Evolutionary conservation across 2,113 vertebrate genomes (phyloP), one percentile per base, ranked within the genome.

Genomic region (Phycodurus eques): DNA sequence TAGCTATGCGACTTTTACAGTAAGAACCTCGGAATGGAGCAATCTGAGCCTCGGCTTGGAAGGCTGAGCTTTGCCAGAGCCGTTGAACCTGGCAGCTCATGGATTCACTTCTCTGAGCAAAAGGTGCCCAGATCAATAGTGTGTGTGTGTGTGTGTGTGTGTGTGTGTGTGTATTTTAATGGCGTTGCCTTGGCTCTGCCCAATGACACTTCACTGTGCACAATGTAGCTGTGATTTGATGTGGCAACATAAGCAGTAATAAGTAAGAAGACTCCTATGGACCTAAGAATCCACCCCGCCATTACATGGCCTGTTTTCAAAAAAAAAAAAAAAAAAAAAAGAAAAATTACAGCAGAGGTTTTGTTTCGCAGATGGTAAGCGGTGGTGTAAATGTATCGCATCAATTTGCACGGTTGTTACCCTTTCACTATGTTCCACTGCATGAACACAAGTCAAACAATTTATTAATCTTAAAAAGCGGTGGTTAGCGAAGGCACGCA

Each of bases 31-130:
- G 76, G 83, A 88, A 82, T 81, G 75, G 85, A 88, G 86, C 80
- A 76, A 79, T 70, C 72, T 76, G 72, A 60, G 75, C 68, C 84
- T 80, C 78, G 77, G 72, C 73, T 71, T 61, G 19, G 61, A 63
- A 56, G 46, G 70, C 73, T 83, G 86, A 88, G 87, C 60, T 80
- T 86, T 83, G 76, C 86, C 88, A 89, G 84, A 87, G 72, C 78
- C 62, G 66, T 31, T 65, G 39, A 60, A 68, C 22, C 74, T 82
- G 77, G 86, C 83, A 84, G 73, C 72, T 75, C 2, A 39, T 80
- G 74, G 61, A 63, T 66, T 73, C 67, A 74, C 35, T 75, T 70
- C 73, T 76, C 44, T 20, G 65, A 44, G 22, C 67, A 46, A 69
- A 72, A 72, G 22, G 71, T 60, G 56, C 35, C 68, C 70, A 49